These are phyloP conservation scores for Aselliscus stoliczkanus DNA, from an alignment of 2,797 vertebrate genomes.

Conservation along the genomic window DNA sequence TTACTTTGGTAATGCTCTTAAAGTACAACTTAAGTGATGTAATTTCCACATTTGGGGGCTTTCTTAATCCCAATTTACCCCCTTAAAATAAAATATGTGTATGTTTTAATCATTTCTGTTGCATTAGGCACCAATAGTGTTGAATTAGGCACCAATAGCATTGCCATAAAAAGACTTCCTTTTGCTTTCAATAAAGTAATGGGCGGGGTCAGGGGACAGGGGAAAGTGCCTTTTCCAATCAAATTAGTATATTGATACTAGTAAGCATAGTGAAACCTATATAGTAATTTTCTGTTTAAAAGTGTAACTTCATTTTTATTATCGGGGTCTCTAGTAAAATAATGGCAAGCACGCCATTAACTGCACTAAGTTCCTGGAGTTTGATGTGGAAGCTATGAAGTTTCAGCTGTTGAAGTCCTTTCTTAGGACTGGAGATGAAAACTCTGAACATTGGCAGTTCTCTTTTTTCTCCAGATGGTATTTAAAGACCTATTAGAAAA, in stretches of 20 bases:
- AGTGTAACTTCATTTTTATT: neutral
- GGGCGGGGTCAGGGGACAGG: neutral
- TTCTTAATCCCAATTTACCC: neutral
- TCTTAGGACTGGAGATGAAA: neutral
- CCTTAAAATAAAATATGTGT: neutral
- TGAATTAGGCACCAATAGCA: neutral
- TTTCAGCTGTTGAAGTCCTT: neutral
- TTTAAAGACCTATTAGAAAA: neutral
- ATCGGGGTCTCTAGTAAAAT: neutral
- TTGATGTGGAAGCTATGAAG: neutral
- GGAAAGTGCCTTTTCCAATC: neutral
- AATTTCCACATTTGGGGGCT: neutral
- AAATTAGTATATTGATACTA: neutral
- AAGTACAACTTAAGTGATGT: neutral
- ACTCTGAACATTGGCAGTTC: neutral
- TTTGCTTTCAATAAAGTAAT: neutral
- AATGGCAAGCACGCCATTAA: neutral
- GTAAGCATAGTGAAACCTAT: neutral
- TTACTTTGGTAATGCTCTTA: neutral
- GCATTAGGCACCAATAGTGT: neutral
- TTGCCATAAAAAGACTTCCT: neutral
- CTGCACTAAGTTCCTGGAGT: neutral
- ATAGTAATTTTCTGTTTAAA: neutral
- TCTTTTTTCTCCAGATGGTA: neutral
- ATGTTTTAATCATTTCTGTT: neutral